These are phyloP conservation scores for Acronicta aceris DNA, from an alignment of 2,888 invertebrate genomes.

Conservation along the genomic window DNA sequence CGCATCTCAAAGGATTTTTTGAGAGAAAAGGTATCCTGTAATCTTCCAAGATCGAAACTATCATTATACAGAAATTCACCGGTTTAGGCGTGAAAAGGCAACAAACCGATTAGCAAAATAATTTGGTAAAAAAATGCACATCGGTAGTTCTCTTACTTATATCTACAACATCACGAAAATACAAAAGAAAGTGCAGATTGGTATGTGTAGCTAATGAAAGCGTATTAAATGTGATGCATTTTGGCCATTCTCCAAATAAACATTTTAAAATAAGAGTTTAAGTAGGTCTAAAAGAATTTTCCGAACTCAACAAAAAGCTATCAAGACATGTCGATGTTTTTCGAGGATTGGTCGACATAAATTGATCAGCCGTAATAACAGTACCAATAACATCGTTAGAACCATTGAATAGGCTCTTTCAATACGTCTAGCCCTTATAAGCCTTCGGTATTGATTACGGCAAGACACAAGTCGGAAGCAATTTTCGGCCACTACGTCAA, in stretches of 20 bases:
- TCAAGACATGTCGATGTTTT: neutral
- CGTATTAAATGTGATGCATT: neutral
- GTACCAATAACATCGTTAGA: conserved; percentile 50
- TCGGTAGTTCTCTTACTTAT: too few species aligned
- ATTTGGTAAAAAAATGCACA: too few species aligned
- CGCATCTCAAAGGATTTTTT: too few species aligned
- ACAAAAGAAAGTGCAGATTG: too few species aligned
- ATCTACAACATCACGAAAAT: too few species aligned
- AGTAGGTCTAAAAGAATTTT: neutral
- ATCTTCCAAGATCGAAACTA: too few species aligned
- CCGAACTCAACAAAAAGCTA: neutral
- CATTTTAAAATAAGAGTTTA: neutral
- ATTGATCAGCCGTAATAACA: conserved; percentile 28
- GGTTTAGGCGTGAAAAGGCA: too few species aligned
- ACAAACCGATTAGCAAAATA: too few species aligned
- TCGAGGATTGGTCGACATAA: conserved; percentile 5
- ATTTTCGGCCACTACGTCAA: conserved; percentile 66
- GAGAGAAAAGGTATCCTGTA: too few species aligned
- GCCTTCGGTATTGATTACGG: conserved; percentile 61
- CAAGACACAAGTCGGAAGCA: conserved; percentile 59
- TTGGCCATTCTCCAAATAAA: conserved; percentile 5
- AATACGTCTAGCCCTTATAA: conserved; percentile 46
- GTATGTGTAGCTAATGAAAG: neutral
- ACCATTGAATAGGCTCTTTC: conserved; percentile 45
- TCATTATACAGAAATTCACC: too few species aligned